These are phyloP conservation scores for Oreochromis niloticus DNA, from an alignment of 2,113 vertebrate species.

Conservation along the genomic window DNA sequence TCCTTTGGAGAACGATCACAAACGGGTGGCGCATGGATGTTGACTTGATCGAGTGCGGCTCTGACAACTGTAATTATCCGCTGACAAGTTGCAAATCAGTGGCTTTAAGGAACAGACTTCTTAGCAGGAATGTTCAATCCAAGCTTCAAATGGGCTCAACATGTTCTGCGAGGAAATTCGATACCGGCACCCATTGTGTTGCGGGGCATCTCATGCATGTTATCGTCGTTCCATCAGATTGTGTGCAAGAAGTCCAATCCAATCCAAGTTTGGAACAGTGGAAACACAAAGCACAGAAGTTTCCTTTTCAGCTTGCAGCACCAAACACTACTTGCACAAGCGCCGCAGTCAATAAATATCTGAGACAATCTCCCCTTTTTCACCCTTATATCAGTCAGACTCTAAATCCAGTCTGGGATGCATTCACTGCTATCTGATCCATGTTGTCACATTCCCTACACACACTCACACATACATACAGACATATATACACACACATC, in stretches of 20 bases:
- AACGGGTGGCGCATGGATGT: not conserved
- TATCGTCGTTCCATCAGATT: not conserved
- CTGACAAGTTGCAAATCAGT: slow-evolving; percentile 5
- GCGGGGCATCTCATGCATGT: not conserved
- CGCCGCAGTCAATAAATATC: slow-evolving; percentile 50
- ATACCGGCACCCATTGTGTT: not conserved
- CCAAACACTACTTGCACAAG: not conserved
- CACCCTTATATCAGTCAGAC: slow-evolving; percentile 33
- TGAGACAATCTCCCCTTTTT: slow-evolving; percentile 40
- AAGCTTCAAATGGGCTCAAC: not conserved
- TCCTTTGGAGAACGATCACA: slow-evolving; percentile 4
- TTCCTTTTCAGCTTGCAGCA: not conserved
- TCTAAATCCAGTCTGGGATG: slow-evolving; percentile 55
- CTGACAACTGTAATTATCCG: slow-evolving; percentile 10
- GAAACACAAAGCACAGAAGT: not conserved
- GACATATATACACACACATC: not conserved
- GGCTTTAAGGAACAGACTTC: not conserved
- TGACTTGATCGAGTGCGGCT: not conserved
- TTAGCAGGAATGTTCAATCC: not conserved
- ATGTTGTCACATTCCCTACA: slow-evolving; percentile 17
- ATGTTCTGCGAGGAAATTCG: not conserved
- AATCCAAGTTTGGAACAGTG: not conserved
- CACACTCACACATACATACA: not conserved
- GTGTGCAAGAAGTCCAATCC: not conserved
- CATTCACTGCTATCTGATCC: slow-evolving; percentile 61